Evolutionary conservation across 2,113 vertebrate genomes (phyloP), one percentile per base, ranked within the genome.

Genomic region (Osmerus mordax): DNA sequence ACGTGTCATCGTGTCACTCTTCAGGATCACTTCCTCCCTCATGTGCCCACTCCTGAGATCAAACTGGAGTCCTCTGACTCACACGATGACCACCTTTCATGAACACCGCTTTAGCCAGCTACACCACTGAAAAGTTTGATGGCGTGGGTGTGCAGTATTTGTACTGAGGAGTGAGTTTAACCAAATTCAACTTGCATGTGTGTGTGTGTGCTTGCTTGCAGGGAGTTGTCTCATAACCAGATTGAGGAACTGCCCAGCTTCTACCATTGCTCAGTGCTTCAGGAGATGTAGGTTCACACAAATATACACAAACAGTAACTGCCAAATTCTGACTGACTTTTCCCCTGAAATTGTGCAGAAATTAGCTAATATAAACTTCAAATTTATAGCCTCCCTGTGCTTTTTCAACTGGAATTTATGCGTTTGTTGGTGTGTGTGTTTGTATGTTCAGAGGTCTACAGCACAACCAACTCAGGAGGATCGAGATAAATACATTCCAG

Each of bases 171-270:
- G 41, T 9, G 7, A 47, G 41, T 47, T 47, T 47, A 47, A 11
- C 9, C 41, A 47, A 47, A 47, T 47, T 47, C 8, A 47, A 47
- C 41, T n/a, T 65, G 41, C 70, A 51, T 76, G 61, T 73, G 61
- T 83, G 65, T 72, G 71, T 85, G 72, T 87, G 47, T 83, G 64
- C 73, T 16, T 75, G 74, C 73, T 87, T 86, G 64, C 84, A 99
- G 97, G 59, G 96, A 99, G 60, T 90, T 99, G 83, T 96, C 97
- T 21, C 89, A 96, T 78, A 99, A 99, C 86, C 92, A 91, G 59
- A 96, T 99, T 0, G 88, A 95, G 77, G 90, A 94, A 60, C 90
- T 99, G 77, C 96, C 96, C 80, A 97, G 96, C 82, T 95, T 99
- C 87, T 93, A 90, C 74, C 87, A 80, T 81, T 99, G 97, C 74